Percentiles rank a stretch among this genome's conserved stretches.
phyloP scores from a whole-genome alignment of 2,888 invertebrate genomes.

The Cybosia mesomella region DNA sequence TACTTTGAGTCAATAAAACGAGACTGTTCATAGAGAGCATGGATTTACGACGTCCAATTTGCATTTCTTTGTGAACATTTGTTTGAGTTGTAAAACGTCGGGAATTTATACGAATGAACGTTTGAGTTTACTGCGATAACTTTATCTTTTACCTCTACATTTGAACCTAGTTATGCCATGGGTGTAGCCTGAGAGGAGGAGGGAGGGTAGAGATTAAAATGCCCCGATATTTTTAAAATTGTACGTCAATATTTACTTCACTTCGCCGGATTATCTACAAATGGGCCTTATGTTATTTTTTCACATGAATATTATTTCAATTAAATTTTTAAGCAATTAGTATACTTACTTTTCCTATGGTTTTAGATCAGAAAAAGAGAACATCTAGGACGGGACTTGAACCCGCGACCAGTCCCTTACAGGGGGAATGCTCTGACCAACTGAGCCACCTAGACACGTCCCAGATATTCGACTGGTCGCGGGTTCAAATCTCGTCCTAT shows the following conservation, averaged over 20 bases:
- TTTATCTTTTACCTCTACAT: neutral
- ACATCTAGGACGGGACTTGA: too few species aligned
- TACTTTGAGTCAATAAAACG: neutral
- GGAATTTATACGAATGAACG: neutral
- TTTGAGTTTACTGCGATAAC: neutral
- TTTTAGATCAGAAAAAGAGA: too few species aligned
- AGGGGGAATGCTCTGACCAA: too few species aligned
- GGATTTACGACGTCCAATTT: neutral
- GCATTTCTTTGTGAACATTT: neutral
- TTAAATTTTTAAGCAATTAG: too few species aligned
- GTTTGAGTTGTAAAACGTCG: conserved; percentile 5
- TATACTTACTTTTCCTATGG: too few species aligned
- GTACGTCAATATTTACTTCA: too few species aligned
- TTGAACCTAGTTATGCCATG: neutral
- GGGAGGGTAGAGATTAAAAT: neutral
- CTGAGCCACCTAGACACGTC: too few species aligned
- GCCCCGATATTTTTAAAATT: neutral
- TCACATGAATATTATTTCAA: too few species aligned
- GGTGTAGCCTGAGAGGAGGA: neutral
- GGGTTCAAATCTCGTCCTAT: too few species aligned
- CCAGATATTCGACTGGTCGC: too few species aligned
- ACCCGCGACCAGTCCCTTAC: too few species aligned
- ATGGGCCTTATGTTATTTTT: neutral
- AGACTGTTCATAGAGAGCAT: neutral
- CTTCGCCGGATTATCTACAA: neutral